Percentiles rank a stretch among this genome's conserved stretches.
These are phyloP conservation scores for Ganaspis brasiliensis DNA, from an alignment of 2,888 invertebrate genomes.

Conservation along the genomic window DNA sequence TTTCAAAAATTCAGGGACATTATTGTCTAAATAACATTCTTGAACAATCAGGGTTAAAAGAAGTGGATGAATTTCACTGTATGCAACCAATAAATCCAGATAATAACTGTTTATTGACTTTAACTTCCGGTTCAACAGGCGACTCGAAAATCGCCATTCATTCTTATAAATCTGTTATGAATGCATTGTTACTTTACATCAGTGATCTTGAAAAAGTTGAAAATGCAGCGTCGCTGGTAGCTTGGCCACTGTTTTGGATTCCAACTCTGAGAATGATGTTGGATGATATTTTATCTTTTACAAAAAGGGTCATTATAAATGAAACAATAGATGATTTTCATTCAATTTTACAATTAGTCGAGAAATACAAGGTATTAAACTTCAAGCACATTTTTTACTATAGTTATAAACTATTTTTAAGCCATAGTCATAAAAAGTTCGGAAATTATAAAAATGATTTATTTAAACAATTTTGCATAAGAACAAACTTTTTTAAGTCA, in stretches of 20 bases:
- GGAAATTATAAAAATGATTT: too few species aligned
- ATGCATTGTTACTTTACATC: slow-evolving; percentile 40
- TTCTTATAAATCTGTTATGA: slow-evolving; percentile 63
- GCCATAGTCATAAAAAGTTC: too few species aligned
- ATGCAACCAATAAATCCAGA: slow-evolving; percentile 45
- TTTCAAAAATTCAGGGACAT: slow-evolving; percentile 59
- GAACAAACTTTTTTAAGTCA: too few species aligned
- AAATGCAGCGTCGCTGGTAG: slow-evolving; percentile 55
- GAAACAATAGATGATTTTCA: slow-evolving; percentile 63
- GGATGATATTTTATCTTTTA: slow-evolving; percentile 39
- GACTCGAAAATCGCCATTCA: slow-evolving; percentile 72
- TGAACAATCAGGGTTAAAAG: slow-evolving; percentile 52
- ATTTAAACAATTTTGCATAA: too few species aligned
- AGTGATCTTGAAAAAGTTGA: rapidly evolving
- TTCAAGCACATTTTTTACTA: too few species aligned
- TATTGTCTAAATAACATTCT: slow-evolving; percentile 63
- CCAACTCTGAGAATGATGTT: slow-evolving; percentile 65
- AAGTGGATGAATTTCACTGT: slow-evolving; percentile 63
- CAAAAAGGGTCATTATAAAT: slow-evolving; percentile 64
- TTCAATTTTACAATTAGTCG: slow-evolving; percentile 65
- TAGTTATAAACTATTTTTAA: too few species aligned
- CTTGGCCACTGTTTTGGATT: slow-evolving; percentile 72
- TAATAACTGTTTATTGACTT: slow-evolving; percentile 60
- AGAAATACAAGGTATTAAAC: slow-evolving; percentile 75
- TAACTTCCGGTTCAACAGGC: too few species aligned